Base-by-base conservation (phyloP, 2,888 invertebrate genomes). In the Drosophila meridiana region DNA sequence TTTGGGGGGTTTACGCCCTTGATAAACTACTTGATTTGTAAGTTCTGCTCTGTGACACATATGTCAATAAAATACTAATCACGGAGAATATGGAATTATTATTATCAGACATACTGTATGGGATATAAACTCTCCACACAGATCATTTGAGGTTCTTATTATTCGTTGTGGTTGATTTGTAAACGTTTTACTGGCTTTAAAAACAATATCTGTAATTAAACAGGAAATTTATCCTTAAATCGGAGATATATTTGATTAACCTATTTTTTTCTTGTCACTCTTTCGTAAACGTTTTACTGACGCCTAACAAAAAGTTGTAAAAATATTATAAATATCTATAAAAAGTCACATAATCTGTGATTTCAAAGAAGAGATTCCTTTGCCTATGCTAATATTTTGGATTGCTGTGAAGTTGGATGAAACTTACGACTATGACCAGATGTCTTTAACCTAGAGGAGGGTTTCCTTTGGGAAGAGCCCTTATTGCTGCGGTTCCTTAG, bases 351-450 rank as follows among this genome's bases (percentile, higher is more conserved):
- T 2, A 28, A 6, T 45, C 9, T 9, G 4, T 11, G 20, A 2
- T n/a, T 42, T 43, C 20, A 1, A 64, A 20, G 20, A 1, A 47
- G 6, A 30, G 40, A 32, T 34, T 4, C 36, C 13, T 34, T 14
- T 8, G 14, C 56, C n/a, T 43, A 57, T 42, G 13, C 20, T 32
- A n/a, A n/a, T 5, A 32, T 50, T 32, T 32, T 32, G 9, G 48
- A 42, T 42, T 34, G 9, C 47, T 48, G 7, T 40, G n/a, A n/a
- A 32, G n/a, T 1, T n/a, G 4, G 14, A 28, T 20, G n/a, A n/a
- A 47, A 56, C 52, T 32, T 65, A 75, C 14, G 2, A 9, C 59
- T 60, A 76, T 77, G 76, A 77, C 77, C 75, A 75, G 75, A 61
- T 40, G 28, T 26, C 45, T 13, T 34, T 50, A 34, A 26, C 40